Base-by-base conservation (phyloP, 2,888 invertebrate species). In the Nezara viridula region DNA sequence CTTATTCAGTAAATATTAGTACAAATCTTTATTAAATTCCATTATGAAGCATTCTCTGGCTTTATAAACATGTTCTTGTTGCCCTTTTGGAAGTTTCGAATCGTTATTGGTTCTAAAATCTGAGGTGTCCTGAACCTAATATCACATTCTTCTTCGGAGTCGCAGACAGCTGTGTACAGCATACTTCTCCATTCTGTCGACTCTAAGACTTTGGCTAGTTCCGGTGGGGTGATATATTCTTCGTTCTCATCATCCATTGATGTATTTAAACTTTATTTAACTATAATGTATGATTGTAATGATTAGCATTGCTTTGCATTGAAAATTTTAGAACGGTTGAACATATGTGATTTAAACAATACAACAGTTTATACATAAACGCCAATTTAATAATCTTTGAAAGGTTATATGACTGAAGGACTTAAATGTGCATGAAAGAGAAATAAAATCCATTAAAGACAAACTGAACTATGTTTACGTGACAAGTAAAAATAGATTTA, bases 161-260 rank as follows among this genome's bases (percentile, higher is more conserved):
- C 66, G 37, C 32, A 73, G 0, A 19, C 37, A 9, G 32, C 37
- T 19, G 66, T 2, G 21, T 73, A 73, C 37, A 73, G 21, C 21
- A 73, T 73, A 37, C 66, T 73, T 37, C 66, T 32, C 66, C 66
- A 73, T 9, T 73, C 66, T 7, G 66, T 73, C 19, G 66, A 73
- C 32, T 73, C 66, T 2, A 73, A 37, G 37, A 73, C 66, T 73
- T 73, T 73, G 24, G 37, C 37, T 19, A 73, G 37, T 21, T 73
- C 66, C 7, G 37, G 66, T 37, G 66, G 66, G 19, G 32, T 73
- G 19, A 19, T 73, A 6, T 73, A 73, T 19, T 73, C 66, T 37
- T 73, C 66, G 21, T 73, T 19, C 3, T 73, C 66, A 73, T 73
- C 66, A 19, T 73, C 66, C 66, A 73, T 73, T 21, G 19, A 32